A percentile compares a stretch with the other conserved stretches of the same genome.
Conservation (phyloP, 53 echinoderm and acorn worm species). For the Arbacia lixula region DNA sequence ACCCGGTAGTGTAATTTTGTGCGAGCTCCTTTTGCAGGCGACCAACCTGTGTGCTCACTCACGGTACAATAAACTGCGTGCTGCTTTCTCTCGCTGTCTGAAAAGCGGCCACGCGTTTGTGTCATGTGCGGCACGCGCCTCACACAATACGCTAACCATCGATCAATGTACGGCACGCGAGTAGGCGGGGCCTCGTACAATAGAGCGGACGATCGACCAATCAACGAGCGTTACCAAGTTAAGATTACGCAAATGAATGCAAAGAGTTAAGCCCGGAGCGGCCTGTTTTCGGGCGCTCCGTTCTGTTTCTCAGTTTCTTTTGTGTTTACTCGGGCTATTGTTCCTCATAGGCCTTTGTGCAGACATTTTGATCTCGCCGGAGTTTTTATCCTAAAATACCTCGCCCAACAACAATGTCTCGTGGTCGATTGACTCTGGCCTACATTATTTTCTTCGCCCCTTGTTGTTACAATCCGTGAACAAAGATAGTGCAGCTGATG, state of each 20-base stretch:
- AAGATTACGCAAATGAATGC: slow-evolving; percentile 26
- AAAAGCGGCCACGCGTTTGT: background rate
- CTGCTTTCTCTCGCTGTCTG: background rate
- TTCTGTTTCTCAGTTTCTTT: background rate
- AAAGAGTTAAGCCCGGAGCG: no score
- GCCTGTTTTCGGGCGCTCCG: no score
- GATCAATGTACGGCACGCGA: slow-evolving; percentile 54
- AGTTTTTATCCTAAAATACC: background rate
- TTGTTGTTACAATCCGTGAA: no score
- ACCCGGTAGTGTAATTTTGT: no score
- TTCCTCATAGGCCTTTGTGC: background rate
- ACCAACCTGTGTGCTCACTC: no score
- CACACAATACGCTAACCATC: background rate
- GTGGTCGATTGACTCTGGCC: no score
- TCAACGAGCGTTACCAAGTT: slow-evolving; percentile 31
- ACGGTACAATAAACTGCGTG: no score
- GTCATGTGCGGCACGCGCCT: slow-evolving; percentile 39
- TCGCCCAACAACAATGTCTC: no score
- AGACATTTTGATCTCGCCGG: background rate
- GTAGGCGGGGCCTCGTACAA: slow-evolving; percentile 38
- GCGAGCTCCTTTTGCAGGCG: background rate
- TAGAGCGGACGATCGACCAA: slow-evolving; percentile 5
- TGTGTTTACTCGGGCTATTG: background rate
- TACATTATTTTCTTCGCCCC: no score
- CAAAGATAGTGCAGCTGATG: no score